Percentiles rank a stretch among this genome's conserved stretches.
phyloP scores from a whole-genome alignment of 1,140 invertebrate species.

The Metaphire vulgaris region DNA sequence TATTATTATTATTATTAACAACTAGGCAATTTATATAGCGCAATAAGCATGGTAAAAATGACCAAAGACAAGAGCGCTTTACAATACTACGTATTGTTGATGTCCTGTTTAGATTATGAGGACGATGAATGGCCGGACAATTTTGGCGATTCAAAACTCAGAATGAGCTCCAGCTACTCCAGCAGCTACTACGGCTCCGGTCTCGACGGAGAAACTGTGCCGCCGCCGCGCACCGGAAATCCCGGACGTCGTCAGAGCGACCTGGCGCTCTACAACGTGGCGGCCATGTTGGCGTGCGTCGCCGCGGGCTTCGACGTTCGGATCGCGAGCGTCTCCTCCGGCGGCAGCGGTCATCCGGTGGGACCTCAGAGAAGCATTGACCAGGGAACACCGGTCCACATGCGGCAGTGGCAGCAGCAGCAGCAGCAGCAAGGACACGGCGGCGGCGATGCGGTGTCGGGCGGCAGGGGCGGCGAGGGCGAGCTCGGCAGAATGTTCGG shows the following conservation, averaged over 20 bases:
- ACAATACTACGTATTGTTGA: neutral
- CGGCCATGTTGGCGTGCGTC: conserved; percentile 76
- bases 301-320: conserved; percentile 83
- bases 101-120: conserved; percentile 42
- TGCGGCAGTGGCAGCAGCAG: neutral
- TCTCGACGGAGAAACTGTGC: neutral
- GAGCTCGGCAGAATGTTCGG: conserved; percentile 46
- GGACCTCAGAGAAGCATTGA: neutral
- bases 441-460: too few species aligned
- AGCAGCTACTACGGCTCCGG: neutral
- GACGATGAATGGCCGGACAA: conserved; percentile 45
- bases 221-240: conserved; percentile 56
- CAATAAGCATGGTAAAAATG: too few species aligned
- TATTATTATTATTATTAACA: too few species aligned
- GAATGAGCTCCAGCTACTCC: neutral
- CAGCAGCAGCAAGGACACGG: too few species aligned
- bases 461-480: conserved; percentile 36
- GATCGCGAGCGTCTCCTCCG: conserved; percentile 66
- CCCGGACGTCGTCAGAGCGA: conserved; percentile 69
- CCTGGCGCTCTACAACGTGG: conserved; percentile 81
- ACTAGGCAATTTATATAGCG: too few species aligned
- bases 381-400: neutral
- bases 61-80: too few species aligned
- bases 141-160: conserved; percentile 24
- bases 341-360: neutral